Evolutionary conservation across 2,113 vertebrate genomes (phyloP).

Genomic region (Alosa alosa): DNA sequence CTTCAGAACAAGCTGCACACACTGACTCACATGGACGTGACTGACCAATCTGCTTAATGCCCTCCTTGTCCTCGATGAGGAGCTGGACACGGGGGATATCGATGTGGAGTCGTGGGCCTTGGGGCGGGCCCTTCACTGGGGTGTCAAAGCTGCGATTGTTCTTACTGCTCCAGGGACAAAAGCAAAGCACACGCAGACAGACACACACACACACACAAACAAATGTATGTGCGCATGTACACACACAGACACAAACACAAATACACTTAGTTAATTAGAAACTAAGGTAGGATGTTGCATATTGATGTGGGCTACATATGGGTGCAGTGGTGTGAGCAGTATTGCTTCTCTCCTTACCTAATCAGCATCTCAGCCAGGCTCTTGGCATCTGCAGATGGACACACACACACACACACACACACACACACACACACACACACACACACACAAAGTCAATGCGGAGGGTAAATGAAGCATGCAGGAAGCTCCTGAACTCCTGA

Average conservation of each 20-base stretch:
- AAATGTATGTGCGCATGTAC: neutral
- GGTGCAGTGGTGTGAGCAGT: neutral
- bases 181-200: slow-evolving; percentile 40
- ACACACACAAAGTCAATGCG: neutral
- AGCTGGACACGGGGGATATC: slow-evolving; percentile 97
- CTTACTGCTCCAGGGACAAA: slow-evolving; percentile 81
- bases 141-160: slow-evolving; percentile 99
- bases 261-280: neutral
- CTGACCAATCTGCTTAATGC: slow-evolving; percentile 96
- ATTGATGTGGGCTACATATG: neutral
- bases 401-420: slow-evolving; percentile 24
- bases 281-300: neutral
- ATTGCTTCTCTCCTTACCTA: slow-evolving; percentile 73
- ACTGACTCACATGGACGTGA: neutral
- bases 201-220: slow-evolving; percentile 35
- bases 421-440: neutral
- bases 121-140: slow-evolving; percentile 94
- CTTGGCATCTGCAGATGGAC: slow-evolving; percentile 83
- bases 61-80: slow-evolving; percentile 98
- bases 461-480: neutral
- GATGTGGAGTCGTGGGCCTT: slow-evolving; percentile 95
- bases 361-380: slow-evolving; percentile 98
- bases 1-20: neutral
- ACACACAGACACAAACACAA: neutral
- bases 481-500: neutral